Conservation (phyloP, 2,888 invertebrate genomes). For the Esperia sulphurella region DNA sequence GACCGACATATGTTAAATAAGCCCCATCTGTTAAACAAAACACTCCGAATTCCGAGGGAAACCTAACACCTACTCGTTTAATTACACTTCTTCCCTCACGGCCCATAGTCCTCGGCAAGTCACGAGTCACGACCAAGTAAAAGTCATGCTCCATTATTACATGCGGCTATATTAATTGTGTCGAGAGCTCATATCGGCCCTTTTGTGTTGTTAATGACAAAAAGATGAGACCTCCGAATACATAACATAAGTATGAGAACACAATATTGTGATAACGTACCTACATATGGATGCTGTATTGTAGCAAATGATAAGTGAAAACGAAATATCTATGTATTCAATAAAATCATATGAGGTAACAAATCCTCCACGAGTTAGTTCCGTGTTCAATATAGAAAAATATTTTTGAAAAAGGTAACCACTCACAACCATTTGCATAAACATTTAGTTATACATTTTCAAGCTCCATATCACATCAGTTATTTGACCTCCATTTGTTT, state of each 20-base stretch:
- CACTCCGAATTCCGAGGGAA: not conserved
- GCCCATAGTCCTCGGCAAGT: conserved; percentile 14
- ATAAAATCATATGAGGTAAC: no score
- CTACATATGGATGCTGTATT: not conserved
- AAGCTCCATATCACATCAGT: no score
- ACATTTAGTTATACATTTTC: no score
- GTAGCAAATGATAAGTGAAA: not conserved
- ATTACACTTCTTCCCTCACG: conserved; percentile 2
- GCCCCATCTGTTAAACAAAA: not conserved
- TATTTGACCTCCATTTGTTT: no score
- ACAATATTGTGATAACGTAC: conserved; percentile 2
- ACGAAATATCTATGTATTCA: not conserved
- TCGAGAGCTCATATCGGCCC: conserved; percentile 37
- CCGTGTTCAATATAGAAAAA: not conserved
- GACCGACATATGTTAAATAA: not conserved
- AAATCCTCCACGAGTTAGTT: no score
- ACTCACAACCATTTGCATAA: no score
- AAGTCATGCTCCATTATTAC: conserved; percentile 57
- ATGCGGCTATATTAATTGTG: conserved; percentile 46
- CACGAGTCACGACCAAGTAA: conserved; percentile 25
- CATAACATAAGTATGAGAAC: conserved; percentile 3
- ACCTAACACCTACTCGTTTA: not conserved
- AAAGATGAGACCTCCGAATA: conserved; percentile 29
- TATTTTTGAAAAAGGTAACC: no score
- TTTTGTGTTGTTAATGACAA: conserved; percentile 39